Evolutionary conservation across 2,888 invertebrate species (phyloP).

Genomic region (Tinea trinotella): DNA sequence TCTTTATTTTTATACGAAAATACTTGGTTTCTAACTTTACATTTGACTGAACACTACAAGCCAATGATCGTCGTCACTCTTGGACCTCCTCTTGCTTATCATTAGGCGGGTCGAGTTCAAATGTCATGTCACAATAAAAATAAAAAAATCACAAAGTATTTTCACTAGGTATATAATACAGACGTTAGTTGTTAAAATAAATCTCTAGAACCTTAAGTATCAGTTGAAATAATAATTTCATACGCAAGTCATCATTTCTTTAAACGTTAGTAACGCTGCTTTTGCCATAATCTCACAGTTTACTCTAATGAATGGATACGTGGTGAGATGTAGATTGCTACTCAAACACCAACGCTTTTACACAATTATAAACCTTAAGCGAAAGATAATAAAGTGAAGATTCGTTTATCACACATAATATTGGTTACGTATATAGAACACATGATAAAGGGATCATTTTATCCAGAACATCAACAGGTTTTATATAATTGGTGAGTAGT

Average conservation of each 20-base stretch:
- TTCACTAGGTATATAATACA: too few relatives aligned
- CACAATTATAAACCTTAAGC: not conserved
- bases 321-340: not conserved
- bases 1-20: too few relatives aligned
- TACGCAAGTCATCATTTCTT: not conserved
- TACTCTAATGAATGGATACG: constrained; percentile 11
- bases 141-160: too few relatives aligned
- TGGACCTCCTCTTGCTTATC: too few relatives aligned
- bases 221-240: too few relatives aligned
- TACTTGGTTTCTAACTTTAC: too few relatives aligned
- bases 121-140: too few relatives aligned
- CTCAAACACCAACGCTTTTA: not conserved
- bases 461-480: not conserved
- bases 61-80: too few relatives aligned
- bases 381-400: not conserved
- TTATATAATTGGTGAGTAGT: not conserved
- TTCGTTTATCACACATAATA: not conserved
- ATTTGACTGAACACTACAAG: too few relatives aligned
- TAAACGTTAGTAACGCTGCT: constrained; percentile 2
- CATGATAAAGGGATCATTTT: not conserved
- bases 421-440: not conserved
- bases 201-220: too few relatives aligned
- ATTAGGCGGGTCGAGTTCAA: too few relatives aligned
- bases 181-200: too few relatives aligned
- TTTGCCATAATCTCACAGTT: constrained; percentile 13